These are phyloP conservation scores for Calliopsis andreniformis DNA, from an alignment of 1,140 invertebrate species.

Conservation along the genomic window DNA sequence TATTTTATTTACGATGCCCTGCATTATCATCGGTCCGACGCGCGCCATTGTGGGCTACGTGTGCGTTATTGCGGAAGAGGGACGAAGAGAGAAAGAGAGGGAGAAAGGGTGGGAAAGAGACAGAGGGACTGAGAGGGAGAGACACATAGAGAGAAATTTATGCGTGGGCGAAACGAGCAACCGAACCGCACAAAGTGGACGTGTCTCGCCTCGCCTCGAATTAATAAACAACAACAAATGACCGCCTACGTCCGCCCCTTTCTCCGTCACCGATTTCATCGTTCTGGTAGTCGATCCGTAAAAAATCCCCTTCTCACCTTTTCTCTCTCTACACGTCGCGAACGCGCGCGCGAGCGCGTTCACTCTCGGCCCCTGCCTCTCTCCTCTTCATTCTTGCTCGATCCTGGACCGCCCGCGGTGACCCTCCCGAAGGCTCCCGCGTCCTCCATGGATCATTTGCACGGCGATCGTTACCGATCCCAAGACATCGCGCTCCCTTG, in stretches of 20 bases:
- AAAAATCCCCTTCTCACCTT: constrained; percentile 43
- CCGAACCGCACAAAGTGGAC: constrained; percentile 75
- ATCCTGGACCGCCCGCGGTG: constrained; percentile 61
- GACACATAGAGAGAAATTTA: constrained; percentile 58
- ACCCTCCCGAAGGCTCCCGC: constrained; percentile 45
- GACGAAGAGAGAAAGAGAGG: constrained; percentile 51
- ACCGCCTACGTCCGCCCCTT: constrained; percentile 76
- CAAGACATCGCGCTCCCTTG: background rate
- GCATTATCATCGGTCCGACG: constrained; percentile 58
- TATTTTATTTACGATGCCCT: constrained; percentile 62
- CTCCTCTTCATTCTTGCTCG: constrained; percentile 15
- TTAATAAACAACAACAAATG: constrained; percentile 81
- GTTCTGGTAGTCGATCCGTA: constrained; percentile 74
- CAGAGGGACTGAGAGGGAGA: constrained; percentile 35
- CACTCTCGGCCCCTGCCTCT: constrained; percentile 18
- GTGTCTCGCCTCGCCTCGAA: constrained; percentile 78
- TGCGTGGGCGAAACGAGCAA: constrained; percentile 77
- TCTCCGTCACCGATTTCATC: constrained; percentile 74
- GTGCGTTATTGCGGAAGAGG: constrained; percentile 45
- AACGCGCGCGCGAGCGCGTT: constrained; percentile 28
- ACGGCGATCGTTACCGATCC: constrained; percentile 60
- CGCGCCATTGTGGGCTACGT: constrained; percentile 48
- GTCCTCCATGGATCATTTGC: constrained; percentile 55
- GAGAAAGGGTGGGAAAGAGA: constrained; percentile 28
- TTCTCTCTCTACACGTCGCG: constrained; percentile 30